Conservation (phyloP, 2,888 invertebrate genomes). For the Chorisops tibialis region DNA sequence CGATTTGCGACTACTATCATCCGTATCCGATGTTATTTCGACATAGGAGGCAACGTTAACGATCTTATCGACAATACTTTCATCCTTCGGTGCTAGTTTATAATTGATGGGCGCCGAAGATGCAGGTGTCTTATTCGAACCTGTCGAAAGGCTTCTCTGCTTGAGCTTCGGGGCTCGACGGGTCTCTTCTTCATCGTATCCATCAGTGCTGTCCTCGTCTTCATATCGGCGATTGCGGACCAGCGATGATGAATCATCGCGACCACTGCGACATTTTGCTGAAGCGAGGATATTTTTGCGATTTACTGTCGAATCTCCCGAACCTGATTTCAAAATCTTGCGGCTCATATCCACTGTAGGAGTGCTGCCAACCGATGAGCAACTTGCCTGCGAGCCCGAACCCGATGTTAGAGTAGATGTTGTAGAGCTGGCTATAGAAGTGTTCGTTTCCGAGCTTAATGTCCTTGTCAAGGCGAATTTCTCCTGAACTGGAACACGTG, state of each 20-base stretch:
- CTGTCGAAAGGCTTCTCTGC: slow-evolving; percentile 38
- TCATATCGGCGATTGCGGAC: slow-evolving; percentile 60
- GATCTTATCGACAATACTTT: slow-evolving; percentile 49
- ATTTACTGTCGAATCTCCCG: slow-evolving; percentile 74
- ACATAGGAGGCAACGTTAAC: slow-evolving; percentile 52
- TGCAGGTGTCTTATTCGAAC: slow-evolving; percentile 35
- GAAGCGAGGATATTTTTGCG: slow-evolving; percentile 83
- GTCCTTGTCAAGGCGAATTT: slow-evolving; percentile 64
- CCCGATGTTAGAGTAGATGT: slow-evolving; percentile 71
- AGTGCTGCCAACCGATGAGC: slow-evolving; percentile 63
- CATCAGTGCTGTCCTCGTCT: slow-evolving; percentile 58
- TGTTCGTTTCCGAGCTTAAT: slow-evolving; percentile 69
- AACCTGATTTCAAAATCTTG: slow-evolving; percentile 72
- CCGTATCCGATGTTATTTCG: slow-evolving; percentile 51
- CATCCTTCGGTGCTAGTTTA: slow-evolving; percentile 43
- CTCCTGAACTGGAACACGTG: slow-evolving; percentile 54
- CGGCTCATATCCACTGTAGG: slow-evolving; percentile 62
- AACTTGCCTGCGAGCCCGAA: slow-evolving; percentile 71
- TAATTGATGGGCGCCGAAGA: slow-evolving; percentile 42
- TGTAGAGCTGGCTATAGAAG: slow-evolving; percentile 66
- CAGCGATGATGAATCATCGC: slow-evolving; percentile 69
- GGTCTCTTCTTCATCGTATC: slow-evolving; percentile 48
- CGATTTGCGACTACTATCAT: slow-evolving; percentile 51
- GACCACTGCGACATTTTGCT: slow-evolving; percentile 79
- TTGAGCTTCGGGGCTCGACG: slow-evolving; percentile 53